phyloP scores from a whole-genome alignment of 2,888 invertebrate species.

The Cataglyphis rosenhaueri region DNA sequence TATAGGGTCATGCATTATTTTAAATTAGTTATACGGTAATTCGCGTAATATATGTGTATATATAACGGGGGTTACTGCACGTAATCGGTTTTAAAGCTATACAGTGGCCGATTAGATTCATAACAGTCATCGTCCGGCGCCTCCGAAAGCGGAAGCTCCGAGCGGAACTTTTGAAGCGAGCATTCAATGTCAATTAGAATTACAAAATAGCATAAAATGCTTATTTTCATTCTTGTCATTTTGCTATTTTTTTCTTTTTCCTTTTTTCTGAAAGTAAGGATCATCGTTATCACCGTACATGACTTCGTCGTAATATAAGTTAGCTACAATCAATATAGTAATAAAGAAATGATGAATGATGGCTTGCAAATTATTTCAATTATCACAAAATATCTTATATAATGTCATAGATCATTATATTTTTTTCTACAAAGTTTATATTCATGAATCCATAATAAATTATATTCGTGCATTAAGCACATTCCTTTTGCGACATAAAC shows the following conservation, averaged over 20 bases:
- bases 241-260: not conserved
- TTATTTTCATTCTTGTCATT: not conserved
- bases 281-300: not conserved
- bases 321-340: not conserved
- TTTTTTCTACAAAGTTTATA: not conserved
- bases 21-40: constrained; percentile 74
- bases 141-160: constrained; percentile 33
- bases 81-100: constrained; percentile 73
- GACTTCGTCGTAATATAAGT: not conserved
- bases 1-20: constrained; percentile 70
- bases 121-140: constrained; percentile 63
- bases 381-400: not conserved
- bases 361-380: constrained; percentile 1
- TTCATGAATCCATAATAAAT: not conserved
- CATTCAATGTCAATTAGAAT: constrained; percentile 40
- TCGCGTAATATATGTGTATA: constrained; percentile 64
- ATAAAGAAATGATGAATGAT: constrained; percentile 1
- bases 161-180: constrained; percentile 35
- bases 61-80: constrained; percentile 67
- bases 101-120: constrained; percentile 69
- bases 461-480: not conserved
- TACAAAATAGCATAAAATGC: constrained; percentile 30
- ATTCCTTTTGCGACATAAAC: constrained; percentile 16
- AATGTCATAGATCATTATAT: not conserved
- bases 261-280: constrained; percentile 8